Percentiles rank a stretch among this genome's conserved stretches.
Conservation (phyloP, 2,888 invertebrate species). For the Microchrysa polita region DNA sequence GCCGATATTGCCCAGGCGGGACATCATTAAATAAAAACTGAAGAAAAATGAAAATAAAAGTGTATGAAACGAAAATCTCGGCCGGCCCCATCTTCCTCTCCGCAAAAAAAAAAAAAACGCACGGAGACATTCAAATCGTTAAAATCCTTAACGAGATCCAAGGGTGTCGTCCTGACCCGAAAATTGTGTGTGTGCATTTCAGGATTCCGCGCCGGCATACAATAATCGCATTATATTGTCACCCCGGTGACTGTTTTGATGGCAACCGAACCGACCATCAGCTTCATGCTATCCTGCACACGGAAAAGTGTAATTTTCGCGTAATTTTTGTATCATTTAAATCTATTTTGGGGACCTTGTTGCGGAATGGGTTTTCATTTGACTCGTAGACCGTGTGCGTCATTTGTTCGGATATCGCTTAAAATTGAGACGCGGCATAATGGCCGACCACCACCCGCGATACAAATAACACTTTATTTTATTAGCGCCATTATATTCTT, state of each 20-base stretch:
- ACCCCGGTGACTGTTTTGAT: background rate
- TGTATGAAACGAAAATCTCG: constrained; percentile 30
- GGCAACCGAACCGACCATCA: too few relatives aligned
- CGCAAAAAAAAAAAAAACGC: too few relatives aligned
- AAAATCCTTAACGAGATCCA: constrained; percentile 39
- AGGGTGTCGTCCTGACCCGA: constrained; percentile 12
- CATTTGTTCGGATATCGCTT: constrained; percentile 7
- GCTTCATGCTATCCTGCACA: constrained; percentile 10
- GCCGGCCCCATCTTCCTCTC: too few relatives aligned
- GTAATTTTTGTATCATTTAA: constrained; percentile 53
- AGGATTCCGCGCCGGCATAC: too few relatives aligned
- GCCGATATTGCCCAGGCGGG: constrained; percentile 20
- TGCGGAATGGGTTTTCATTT: background rate
- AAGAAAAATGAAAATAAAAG: constrained; percentile 22
- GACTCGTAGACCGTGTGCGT: too few relatives aligned
- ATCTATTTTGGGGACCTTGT: constrained; percentile 50
- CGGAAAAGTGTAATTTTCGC: constrained; percentile 52
- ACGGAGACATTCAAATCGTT: constrained; percentile 33
- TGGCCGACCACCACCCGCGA: background rate
- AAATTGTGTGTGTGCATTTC: constrained; percentile 12
- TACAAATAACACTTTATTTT: constrained; percentile 26
- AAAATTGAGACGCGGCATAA: background rate
- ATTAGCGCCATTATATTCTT: constrained; percentile 37
- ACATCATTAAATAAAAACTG: constrained; percentile 35
- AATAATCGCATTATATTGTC: background rate